These are phyloP conservation scores for Dicerorhinus sumatrensis DNA, from an alignment of 2,113 vertebrate species.

Conservation along the genomic window DNA sequence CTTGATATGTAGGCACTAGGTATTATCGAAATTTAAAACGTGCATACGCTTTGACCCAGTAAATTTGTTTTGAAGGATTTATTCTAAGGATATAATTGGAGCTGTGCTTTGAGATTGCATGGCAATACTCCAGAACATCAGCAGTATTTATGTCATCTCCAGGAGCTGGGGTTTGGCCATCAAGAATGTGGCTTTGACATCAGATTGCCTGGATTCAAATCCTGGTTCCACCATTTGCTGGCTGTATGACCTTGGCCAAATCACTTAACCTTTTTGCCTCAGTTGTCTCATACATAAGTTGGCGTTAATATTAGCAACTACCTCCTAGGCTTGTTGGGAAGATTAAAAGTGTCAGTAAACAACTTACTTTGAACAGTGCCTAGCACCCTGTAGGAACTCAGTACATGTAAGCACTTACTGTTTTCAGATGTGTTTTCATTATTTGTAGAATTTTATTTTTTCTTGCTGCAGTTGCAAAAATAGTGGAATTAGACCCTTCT, in stretches of 20 bases:
- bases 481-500: background rate
- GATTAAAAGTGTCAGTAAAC: background rate
- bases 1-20: background rate
- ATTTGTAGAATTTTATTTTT: background rate
- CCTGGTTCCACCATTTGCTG: background rate
- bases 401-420: background rate
- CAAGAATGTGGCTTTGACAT: background rate
- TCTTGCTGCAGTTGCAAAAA: background rate
- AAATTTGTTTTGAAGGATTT: background rate
- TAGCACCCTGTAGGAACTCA: background rate
- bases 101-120: background rate
- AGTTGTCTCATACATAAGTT: conserved; percentile 2
- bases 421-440: background rate
- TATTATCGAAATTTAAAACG: background rate
- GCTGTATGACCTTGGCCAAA: background rate
- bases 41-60: background rate
- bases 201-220: background rate
- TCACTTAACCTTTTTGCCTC: conserved; percentile 26
- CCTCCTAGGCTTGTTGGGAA: background rate
- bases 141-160: background rate
- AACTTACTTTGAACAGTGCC: background rate
- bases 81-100: background rate
- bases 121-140: background rate
- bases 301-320: background rate
- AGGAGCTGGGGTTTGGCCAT: background rate